Evolutionary conservation across 2,888 invertebrate genomes (phyloP), one percentile per base, ranked within the genome.

Genomic region (Linnaemya vulpina): DNA sequence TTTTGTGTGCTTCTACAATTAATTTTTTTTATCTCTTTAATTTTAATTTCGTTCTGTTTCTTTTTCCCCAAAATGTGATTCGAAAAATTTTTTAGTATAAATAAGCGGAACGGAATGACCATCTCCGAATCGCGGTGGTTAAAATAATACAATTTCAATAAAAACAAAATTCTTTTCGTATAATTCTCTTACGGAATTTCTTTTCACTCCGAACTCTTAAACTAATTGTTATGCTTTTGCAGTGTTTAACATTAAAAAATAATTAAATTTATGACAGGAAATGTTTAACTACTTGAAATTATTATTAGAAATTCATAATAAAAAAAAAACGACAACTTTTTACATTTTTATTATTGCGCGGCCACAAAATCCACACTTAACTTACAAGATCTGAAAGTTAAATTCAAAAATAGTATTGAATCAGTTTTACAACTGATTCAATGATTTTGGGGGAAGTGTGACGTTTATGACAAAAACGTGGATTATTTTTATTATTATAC

Each of bases 221-320:
- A 78, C 76, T 84, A 62, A 73, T 84, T 80, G 78, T 77, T 86
- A 83, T 85, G 81, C 78, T 83, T 71, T 86, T 82, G 63, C 73
- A 63, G 77, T 81, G 70, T 74, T 85, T 60, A 78, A 78, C 84
- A 86, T 79, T 58, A 87, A 82, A n/a, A 86, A 86, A 55, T 77
- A 80, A 79, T 89, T 88, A 88, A 87, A 90, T 90, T 90, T 90
- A 90, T 88, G 90, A 90, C 90, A 90, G 90, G 90, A 90, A 90
- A 90, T 90, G 89, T 89, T 77, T 67, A 85, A 85, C 82, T 85
- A 67, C 62, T 88, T 88, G 82, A 88, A 89, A 80, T 60, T 74
- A 51, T 74, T 83, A 83, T 83, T 65, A 74, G 68, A 80, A 73
- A 76, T 71, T 67, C 43, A 22, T 55, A 55, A 38, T 20, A 60